Percentiles rank a stretch among this genome's conserved stretches.
These are phyloP conservation scores for Laticauda laticaudata DNA, from an alignment of 2,113 vertebrate species.

Conservation along the genomic window DNA sequence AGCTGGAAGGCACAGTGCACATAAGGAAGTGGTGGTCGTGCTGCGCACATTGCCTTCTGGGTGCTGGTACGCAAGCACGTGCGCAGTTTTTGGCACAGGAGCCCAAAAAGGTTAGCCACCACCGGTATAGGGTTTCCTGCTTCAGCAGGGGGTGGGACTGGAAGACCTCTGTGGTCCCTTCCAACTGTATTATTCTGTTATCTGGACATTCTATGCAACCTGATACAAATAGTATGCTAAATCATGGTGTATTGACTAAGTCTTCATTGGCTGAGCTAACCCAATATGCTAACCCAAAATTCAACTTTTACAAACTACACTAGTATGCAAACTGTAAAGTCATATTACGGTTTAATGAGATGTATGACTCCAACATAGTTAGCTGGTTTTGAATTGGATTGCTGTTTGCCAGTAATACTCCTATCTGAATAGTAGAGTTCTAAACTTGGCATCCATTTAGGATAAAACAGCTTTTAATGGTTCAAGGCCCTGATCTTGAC, in stretches of 20 bases:
- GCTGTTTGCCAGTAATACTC: not conserved
- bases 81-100: too few species aligned
- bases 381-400: not conserved
- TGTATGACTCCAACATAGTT: not conserved
- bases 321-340: not conserved
- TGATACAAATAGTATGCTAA: not conserved
- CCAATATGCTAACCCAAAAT: not conserved
- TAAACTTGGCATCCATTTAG: not conserved
- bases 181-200: too few species aligned
- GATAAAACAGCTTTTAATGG: not conserved
- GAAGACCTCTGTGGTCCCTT: too few species aligned
- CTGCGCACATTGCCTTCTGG: too few species aligned
- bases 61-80: too few species aligned
- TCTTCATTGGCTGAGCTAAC: not conserved
- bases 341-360: not conserved
- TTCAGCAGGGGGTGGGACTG: too few species aligned
- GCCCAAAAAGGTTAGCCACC: too few species aligned
- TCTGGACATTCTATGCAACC: not conserved
- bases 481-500: not conserved
- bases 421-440: not conserved
- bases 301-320: not conserved
- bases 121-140: too few species aligned
- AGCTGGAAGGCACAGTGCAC: too few species aligned
- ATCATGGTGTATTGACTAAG: not conserved
- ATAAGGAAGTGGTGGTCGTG: too few species aligned